Conservation (phyloP, 2,888 invertebrate species). For the Drosophila neonasuta region DNA sequence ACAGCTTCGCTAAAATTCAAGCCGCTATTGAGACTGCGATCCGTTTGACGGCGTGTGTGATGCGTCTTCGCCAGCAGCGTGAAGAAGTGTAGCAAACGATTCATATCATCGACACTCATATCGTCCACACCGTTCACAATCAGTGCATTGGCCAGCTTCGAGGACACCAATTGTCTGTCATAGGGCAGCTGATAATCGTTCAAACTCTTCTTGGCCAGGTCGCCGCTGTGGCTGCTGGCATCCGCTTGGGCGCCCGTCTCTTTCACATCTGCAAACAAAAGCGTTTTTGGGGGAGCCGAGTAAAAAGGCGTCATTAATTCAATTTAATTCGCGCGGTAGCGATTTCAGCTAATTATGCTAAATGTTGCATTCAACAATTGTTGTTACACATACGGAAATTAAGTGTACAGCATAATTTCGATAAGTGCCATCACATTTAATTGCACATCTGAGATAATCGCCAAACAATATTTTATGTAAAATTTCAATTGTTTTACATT, state of each 20-base stretch:
- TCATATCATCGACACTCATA: conserved; percentile 90
- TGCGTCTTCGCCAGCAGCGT: conserved; percentile 86
- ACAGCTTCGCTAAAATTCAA: conserved; percentile 49
- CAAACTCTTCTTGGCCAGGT: conserved; percentile 11
- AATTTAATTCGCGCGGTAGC: neutral
- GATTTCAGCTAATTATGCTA: too few relatives aligned
- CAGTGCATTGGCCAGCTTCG: conserved; percentile 90
- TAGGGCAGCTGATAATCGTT: conserved; percentile 81
- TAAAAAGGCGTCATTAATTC: conserved; percentile 30
- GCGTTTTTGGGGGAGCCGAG: neutral
- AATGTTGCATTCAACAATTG: too few relatives aligned
- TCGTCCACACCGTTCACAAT: conserved; percentile 91
- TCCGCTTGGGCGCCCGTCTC: neutral
- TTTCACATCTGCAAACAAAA: conserved; percentile 21
- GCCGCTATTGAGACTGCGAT: conserved; percentile 10
- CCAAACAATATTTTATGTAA: too few relatives aligned
- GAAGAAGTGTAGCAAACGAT: conserved; percentile 90
- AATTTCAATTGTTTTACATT: too few relatives aligned
- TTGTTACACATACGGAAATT: too few relatives aligned
- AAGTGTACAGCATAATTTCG: too few relatives aligned
- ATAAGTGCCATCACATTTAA: too few relatives aligned
- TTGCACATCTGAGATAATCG: too few relatives aligned
- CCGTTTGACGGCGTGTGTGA: conserved; percentile 15
- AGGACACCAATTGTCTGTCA: conserved; percentile 90
- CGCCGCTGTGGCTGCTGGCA: conserved; percentile 2